Base-by-base conservation (phyloP, 92 coral and sea anemone species). In the Palythoa grandis region DNA sequence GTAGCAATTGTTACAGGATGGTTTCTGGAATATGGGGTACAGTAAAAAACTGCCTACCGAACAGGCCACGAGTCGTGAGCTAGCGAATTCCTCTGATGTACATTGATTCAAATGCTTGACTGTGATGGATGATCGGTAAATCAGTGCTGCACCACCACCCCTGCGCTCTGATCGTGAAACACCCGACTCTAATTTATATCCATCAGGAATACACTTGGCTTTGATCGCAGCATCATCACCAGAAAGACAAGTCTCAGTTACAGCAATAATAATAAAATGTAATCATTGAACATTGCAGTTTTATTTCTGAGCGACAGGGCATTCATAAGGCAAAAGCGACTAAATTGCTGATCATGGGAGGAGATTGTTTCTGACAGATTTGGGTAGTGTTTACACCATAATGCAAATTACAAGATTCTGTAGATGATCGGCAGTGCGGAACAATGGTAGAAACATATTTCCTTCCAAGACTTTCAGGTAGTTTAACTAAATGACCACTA, bases 241-340 rank as follows among this genome's bases (percentile, higher is more conserved):
- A 63, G 76, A 57, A 40, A 83, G 37, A 79, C 87, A 83, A 23
- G 78, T 39, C 79, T 83, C 87, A 22, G 87, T 83, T 48, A 70
- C 60, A 1, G 79, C n/a, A n/a, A 79, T 52, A 19, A 70, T 4
- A 83, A n/a, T n/a, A n/a, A n/a, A n/a, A n/a, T 48, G 43, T 69
- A 83, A 52, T 71, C 79, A 47, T 4, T 23, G 11, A 83, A 48
- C 38, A 10, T 47, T 0, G n/a, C 77, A 48, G 72, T 70, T 39
- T 71, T 83, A 17, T 72, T 83, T 39, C 77, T 6, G 22, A 84
- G 63, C 66, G 79, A 84, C 76, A 57, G 77, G 67, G 87, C 78
- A 52, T 84, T 84, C 87, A 70, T 43, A 6, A 72, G 68, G 67
- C 87, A 84, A 23, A 84, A 84, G 50, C 61, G 40, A 24, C 63